A percentile compares a stretch with the other conserved stretches of the same genome.
These are phyloP conservation scores for Rhabdophis nuchalis DNA, from an alignment of 2,797 vertebrate genomes.

Conservation along the genomic window DNA sequence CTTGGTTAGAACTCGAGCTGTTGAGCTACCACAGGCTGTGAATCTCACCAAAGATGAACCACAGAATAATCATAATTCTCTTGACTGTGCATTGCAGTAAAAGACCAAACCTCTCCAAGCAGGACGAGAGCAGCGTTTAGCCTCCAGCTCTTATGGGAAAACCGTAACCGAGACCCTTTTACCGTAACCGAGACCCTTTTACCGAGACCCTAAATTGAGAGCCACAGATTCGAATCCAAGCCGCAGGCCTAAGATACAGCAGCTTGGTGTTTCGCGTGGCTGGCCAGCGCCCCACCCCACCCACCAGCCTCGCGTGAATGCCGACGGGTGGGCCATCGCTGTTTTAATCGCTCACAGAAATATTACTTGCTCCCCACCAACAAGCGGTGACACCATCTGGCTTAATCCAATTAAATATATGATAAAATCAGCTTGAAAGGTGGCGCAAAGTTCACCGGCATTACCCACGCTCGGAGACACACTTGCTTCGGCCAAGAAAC, in stretches of 20 bases:
- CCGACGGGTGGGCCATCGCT: no score
- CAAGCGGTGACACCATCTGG: not conserved
- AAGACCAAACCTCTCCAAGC: not conserved
- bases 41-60: no score
- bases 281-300: not conserved
- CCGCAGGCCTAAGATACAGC: not conserved
- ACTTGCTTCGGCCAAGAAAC: not conserved
- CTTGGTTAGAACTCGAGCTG: no score
- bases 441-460: not conserved
- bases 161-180: no score
- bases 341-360: not conserved
- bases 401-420: not conserved
- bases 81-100: slow-evolving; percentile 2
- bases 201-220: not conserved
- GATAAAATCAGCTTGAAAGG: not conserved
- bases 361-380: not conserved
- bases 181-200: not conserved
- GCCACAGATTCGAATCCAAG: not conserved
- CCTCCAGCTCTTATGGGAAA: not conserved
- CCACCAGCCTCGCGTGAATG: not conserved
- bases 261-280: not conserved
- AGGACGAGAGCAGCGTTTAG: not conserved
- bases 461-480: not conserved
- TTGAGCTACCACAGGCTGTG: no score
- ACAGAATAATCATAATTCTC: not conserved